Base-by-base conservation (phyloP, 2,888 invertebrate species). In the Charanyca ferruginea region DNA sequence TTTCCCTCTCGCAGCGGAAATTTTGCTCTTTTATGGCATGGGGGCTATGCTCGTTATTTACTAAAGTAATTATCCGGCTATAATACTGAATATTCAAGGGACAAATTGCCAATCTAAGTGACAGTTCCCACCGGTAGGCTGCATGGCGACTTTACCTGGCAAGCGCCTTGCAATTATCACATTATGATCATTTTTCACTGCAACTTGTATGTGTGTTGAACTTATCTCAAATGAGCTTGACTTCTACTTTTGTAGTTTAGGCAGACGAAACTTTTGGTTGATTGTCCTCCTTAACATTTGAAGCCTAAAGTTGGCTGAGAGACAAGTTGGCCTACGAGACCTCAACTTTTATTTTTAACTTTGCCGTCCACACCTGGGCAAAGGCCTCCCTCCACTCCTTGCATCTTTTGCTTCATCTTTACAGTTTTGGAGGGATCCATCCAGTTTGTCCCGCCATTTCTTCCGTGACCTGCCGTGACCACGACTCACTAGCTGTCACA, bases 21-120 rank as follows among this genome's bases (percentile, higher is more conserved):
- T 93, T 94, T 94, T 92, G 93, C 91, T 93, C 94, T 92, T 95
- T 94, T 94, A 93, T 88, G 91, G 92, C 83, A 89, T 89, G 88
- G 84, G 86, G 89, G 88, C 89, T 91, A 93, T 93, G 92, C 90
- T 91, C 85, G 91, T 92, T 94, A 94, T 94, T 94, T 93, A 91
- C 93, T 89, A 88, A 89, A 86, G 87, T 93, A 93, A 95, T 94
- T 94, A 93, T 91, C 86, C 83, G 87, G 84, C 88, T 85, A 91
- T 93, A 90, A 91, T 89, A 88, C 88, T 90, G 87, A 90, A 92
- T 92, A 92, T 91, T 92, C 85, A 88, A 85, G 78, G 80, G 90
- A 93, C 92, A 93, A 93, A 93, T 93, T 93, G 90, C 84, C 83
- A 81, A 83, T 83, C 82, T 85, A 83, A 85, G 86, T 90, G 89